Evolutionary conservation across 2,888 invertebrate genomes (phyloP), one percentile per base, ranked within the genome.

Genomic region (Listrodromus nycthemerus): DNA sequence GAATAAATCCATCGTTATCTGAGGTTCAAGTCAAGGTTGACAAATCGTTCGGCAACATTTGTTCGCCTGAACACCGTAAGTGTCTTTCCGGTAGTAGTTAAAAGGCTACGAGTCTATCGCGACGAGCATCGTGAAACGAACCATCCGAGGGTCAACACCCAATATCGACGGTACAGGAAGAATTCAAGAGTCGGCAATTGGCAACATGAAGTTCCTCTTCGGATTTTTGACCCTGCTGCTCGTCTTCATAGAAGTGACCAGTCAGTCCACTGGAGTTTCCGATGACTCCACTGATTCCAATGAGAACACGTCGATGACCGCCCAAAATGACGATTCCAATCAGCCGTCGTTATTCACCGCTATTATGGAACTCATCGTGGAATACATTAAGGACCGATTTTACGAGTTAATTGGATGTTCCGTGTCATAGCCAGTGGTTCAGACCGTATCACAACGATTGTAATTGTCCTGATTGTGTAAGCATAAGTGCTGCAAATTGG

Each of bases 1-100:
- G 52, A 52, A 52, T 52, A 52, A 21, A 52, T 52, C 21, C 52
- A 52, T 52, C 21, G 21, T 52, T 52, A 52, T 52, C 52, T 21
- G 13, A 19, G 52, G 21, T 21, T 21, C 52, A 52, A 21, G 19
- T 8, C 8, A 19, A 6, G 52, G 10, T 52, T 52, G 52, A 52
- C 52, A 19, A 52, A n/a, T 21, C 1, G 21, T 21, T 21, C 8
- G 1, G 8, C 21, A 52, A 19, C 21, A 0, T 10, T 52, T 52
- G 19, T 52, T 52, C 21, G 10, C 21, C 52, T 1, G 21, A 2
- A 52, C 21, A 21, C 52, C 19, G 21, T 8, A 52, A 52, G 21
- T 37, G 52, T 52, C 52, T 21, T 3, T 52, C 21, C 2, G 21
- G 21, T 8, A 21, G 37, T 37, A 10, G 8, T 6, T 37, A 37